Evolutionary conservation across 2,113 vertebrate genomes (phyloP).

Genomic region (Scomber scombrus): DNA sequence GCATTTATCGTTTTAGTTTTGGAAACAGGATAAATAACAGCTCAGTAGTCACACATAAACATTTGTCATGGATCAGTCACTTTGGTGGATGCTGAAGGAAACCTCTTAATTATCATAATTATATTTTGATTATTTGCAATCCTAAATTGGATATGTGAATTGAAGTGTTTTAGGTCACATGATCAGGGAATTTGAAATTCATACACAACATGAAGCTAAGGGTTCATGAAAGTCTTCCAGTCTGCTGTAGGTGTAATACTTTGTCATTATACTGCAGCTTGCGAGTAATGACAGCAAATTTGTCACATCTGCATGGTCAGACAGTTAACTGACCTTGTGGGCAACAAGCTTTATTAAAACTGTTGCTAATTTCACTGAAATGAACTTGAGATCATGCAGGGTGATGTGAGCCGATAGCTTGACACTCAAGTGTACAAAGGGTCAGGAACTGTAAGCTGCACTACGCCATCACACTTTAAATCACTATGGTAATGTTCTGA

Average conservation of each 20-base stretch:
- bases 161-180: no score
- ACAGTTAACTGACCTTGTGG: conserved; percentile 69
- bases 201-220: background rate
- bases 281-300: conserved; percentile 43
- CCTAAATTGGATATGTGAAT: no score
- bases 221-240: background rate
- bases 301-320: conserved; percentile 62
- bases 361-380: conserved; percentile 72
- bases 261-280: conserved; percentile 29
- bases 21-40: background rate
- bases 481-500: conserved; percentile 74
- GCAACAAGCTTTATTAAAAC: conserved; percentile 74
- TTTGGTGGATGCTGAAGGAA: no score
- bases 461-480: conserved; percentile 62
- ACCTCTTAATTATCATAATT: no score
- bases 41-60: no score
- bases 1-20: background rate
- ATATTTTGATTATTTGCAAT: no score
- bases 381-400: conserved; percentile 66
- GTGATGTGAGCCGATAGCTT: conserved; percentile 67
- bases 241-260: conserved; percentile 1
- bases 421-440: conserved; percentile 57
- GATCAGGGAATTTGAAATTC: no score
- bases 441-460: conserved; percentile 65
- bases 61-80: no score